Evolutionary conservation across 2,113 vertebrate genomes (phyloP), one percentile per base, ranked within the genome.

Genomic region (Fukomys damarensis): DNA sequence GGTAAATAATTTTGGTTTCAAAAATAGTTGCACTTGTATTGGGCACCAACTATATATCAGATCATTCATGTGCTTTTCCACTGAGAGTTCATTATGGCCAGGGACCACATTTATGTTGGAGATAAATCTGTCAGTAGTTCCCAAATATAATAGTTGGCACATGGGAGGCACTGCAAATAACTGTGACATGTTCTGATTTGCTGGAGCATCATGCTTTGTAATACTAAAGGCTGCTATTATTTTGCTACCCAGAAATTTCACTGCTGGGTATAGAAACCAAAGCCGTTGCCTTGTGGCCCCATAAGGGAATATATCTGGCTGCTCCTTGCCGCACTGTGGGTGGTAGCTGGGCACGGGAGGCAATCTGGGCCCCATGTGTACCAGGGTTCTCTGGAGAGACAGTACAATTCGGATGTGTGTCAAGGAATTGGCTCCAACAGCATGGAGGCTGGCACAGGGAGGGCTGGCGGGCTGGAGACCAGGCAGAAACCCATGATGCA

Each of bases 151-250:
- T 77, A 41, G 68, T 41, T 92, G 83, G 76, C 7, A 38, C 49
- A 43, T 80, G 56, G 41, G 26, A 91, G 91, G 58, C 30, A 61
- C 24, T 56, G 32, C 54, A 92, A 84, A 72, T 85, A 87, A 89
- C 49, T 85, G 12, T 59, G 89, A 87, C 49, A 91, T 87, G 56
- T 89, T 61, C 58, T 74, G 46, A 88, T 93, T 96, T 91, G 43
- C 85, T 79, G 56, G 11, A 77, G 28, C n/a, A 58, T 94, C 56
- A 56, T 74, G 26, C 10, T 82, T 80, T 49, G 43, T 41, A 91
- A 74, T 28, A 79, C 4, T 70, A 61, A 92, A 22, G 89, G 28
- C 85, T 85, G 52, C 38, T 86, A 70, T 93, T 49, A 58, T 70
- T 43, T 77, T 88, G 5, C 72, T 59, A 82, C 41, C 30, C 46